These are phyloP conservation scores for Pimephales promelas DNA, from an alignment of 2,113 vertebrate genomes.

Conservation along the genomic window DNA sequence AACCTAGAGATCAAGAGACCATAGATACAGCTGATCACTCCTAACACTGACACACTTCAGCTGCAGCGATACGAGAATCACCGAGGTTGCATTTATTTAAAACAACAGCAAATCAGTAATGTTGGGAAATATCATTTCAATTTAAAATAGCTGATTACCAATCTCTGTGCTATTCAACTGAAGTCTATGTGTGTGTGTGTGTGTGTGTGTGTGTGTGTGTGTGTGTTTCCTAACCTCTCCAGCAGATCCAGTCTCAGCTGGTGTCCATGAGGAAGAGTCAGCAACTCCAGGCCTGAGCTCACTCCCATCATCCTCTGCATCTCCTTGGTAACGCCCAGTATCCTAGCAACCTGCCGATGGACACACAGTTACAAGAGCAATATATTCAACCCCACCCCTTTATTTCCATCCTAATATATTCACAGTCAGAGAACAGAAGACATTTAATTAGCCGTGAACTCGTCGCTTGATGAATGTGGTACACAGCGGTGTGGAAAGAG, in stretches of 20 bases:
- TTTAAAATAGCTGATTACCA: neutral
- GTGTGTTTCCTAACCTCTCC: slow-evolving; percentile 81
- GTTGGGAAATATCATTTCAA: neutral
- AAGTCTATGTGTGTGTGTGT: no score
- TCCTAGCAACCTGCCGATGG: slow-evolving; percentile 89
- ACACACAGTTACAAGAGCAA: slow-evolving; percentile 35
- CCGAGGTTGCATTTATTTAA: neutral
- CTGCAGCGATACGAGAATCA: neutral
- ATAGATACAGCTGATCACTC: neutral
- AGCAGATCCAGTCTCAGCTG: slow-evolving; percentile 95
- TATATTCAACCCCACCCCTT: slow-evolving; percentile 17
- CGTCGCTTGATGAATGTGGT: slow-evolving; percentile 46
- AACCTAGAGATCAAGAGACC: slow-evolving; percentile 77
- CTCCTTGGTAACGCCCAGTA: slow-evolving; percentile 90
- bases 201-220: neutral
- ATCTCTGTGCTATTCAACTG: neutral
- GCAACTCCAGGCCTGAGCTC: slow-evolving; percentile 92
- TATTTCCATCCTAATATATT: slow-evolving; percentile 35
- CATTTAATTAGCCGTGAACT: slow-evolving; percentile 51
- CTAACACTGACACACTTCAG: neutral
- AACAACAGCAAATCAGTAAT: neutral
- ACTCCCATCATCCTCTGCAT: slow-evolving; percentile 97
- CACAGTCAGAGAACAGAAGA: slow-evolving; percentile 12
- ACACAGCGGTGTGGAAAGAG: slow-evolving; percentile 24
- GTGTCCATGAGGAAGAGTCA: slow-evolving; percentile 96